phyloP scores from a whole-genome alignment of 2,113 vertebrate genomes.

The Poeciliopsis turrubarensis region DNA sequence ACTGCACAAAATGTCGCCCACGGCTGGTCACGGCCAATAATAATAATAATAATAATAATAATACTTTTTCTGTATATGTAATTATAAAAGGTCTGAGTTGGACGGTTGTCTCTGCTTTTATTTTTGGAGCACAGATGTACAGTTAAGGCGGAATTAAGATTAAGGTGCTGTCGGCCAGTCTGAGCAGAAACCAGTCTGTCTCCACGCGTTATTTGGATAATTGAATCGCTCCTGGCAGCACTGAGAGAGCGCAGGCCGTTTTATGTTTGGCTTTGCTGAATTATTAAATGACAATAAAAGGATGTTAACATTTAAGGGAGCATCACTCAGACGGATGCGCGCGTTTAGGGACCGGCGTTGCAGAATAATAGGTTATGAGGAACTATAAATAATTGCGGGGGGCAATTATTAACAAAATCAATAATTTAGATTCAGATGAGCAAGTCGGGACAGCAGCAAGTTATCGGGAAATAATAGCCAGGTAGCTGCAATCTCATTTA shows the following conservation, averaged over 20 bases:
- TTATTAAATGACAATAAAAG: constrained; percentile 64
- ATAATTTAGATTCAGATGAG: too few species aligned
- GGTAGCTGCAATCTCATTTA: too few species aligned
- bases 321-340: constrained; percentile 35
- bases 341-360: neutral
- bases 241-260: constrained; percentile 51
- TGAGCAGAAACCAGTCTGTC: constrained; percentile 59
- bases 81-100: constrained; percentile 54
- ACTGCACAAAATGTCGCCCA: constrained; percentile 59
- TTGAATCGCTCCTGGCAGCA: constrained; percentile 63
- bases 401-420: too few species aligned
- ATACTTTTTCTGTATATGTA: too few species aligned
- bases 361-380: neutral
- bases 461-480: too few species aligned
- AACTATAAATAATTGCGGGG: too few species aligned
- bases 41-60: constrained; percentile 20
- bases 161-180: constrained; percentile 24
- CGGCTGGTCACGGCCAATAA: constrained; percentile 47
- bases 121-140: constrained; percentile 34
- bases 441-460: too few species aligned
- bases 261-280: constrained; percentile 63
- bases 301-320: constrained; percentile 57
- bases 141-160: constrained; percentile 40
- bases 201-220: constrained; percentile 46
- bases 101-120: constrained; percentile 54